Conservation (phyloP, 2,888 invertebrate genomes). For the Caenorhabditis imperialis region DNA sequence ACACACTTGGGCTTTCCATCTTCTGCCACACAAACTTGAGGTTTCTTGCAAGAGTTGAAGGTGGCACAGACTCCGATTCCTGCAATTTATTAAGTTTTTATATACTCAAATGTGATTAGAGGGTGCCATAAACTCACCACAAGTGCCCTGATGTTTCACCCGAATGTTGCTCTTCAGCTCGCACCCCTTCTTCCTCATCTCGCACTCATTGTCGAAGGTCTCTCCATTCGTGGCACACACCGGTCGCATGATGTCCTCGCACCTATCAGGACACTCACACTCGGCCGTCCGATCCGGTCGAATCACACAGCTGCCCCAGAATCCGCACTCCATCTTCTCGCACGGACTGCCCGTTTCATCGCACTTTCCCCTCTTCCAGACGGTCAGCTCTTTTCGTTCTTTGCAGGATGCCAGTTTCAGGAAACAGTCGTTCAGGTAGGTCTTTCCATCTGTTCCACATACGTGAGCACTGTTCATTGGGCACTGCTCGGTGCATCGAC, state of each 20-base stretch:
- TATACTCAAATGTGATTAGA: not conserved
- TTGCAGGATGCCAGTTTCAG: constrained; percentile 86
- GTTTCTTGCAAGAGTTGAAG: constrained; percentile 59
- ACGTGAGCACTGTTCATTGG: constrained; percentile 86
- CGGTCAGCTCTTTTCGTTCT: constrained; percentile 83
- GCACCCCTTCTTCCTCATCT: constrained; percentile 83
- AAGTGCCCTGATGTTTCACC: constrained; percentile 80
- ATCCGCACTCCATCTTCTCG: constrained; percentile 83
- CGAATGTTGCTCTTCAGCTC: constrained; percentile 78
- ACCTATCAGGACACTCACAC: constrained; percentile 62
- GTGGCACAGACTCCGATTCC: constrained; percentile 66
- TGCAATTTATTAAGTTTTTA: constrained; percentile 32
- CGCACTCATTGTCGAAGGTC: constrained; percentile 90
- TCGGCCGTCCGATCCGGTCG: constrained; percentile 44
- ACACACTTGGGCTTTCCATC: constrained; percentile 82
- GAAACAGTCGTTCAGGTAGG: constrained; percentile 86
- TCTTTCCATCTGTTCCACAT: constrained; percentile 81
- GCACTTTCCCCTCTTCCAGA: constrained; percentile 88
- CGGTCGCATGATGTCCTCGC: constrained; percentile 69
- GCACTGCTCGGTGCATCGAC: constrained; percentile 87
- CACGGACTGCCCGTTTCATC: constrained; percentile 81
- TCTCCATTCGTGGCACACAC: constrained; percentile 83
- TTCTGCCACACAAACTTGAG: constrained; percentile 63
- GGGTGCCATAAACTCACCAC: constrained; percentile 79
- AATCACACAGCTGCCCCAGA: constrained; percentile 85